phyloP scores from a whole-genome alignment of 2,113 vertebrate species.

The Fulmarus glacialis region DNA sequence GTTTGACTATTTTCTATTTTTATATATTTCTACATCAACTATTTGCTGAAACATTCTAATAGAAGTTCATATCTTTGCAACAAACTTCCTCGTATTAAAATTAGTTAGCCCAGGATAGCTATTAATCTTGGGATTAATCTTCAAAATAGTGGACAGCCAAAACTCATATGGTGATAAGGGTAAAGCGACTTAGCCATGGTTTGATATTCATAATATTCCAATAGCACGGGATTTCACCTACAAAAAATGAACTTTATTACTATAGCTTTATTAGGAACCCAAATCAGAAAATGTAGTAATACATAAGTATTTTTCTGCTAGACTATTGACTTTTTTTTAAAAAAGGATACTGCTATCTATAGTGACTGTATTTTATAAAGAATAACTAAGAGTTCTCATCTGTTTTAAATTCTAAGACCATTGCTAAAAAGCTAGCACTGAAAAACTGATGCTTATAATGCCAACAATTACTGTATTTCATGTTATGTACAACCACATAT shows the following conservation, averaged over 20 bases:
- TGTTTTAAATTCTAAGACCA: conserved; percentile 3
- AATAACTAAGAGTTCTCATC: neutral
- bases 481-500: neutral
- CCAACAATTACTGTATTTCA: neutral
- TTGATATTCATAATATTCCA: neutral
- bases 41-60: neutral
- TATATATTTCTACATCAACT: neutral
- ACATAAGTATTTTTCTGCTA: neutral
- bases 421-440: neutral
- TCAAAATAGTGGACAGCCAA: neutral
- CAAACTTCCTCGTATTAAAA: neutral
- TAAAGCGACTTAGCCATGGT: neutral
- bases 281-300: neutral
- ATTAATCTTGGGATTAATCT: neutral
- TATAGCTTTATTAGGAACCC: neutral
- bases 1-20: neutral
- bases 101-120: neutral
- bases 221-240: neutral
- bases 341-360: neutral
- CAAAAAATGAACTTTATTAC: neutral
- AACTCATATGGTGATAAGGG: neutral
- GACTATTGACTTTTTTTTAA: neutral
- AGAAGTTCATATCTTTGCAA: neutral
- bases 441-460: conserved; percentile 6
- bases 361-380: neutral